phyloP scores from a whole-genome alignment of 2,888 invertebrate species.

The Baronia brevicornis region DNA sequence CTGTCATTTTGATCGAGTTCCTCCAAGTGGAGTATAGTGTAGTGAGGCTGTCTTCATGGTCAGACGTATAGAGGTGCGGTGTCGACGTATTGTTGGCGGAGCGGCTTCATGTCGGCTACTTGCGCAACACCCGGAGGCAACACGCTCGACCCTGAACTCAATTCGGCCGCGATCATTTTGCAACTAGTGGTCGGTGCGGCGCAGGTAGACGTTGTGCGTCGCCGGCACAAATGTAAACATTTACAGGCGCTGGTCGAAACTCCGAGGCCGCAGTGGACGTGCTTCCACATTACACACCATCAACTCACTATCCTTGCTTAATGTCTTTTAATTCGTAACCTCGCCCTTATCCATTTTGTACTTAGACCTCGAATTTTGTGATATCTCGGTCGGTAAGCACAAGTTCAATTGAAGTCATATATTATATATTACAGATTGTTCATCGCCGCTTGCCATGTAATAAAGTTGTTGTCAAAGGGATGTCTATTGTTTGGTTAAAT shows the following conservation, averaged over 20 bases:
- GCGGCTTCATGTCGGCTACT: constrained; percentile 30
- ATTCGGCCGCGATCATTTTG: constrained; percentile 69
- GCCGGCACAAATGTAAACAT: constrained; percentile 73
- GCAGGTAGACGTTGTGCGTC: constrained; percentile 36
- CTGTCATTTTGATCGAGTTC: constrained; percentile 1
- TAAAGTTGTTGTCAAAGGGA: too few species aligned
- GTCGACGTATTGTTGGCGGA: constrained; percentile 16
- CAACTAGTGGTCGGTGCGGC: constrained; percentile 58
- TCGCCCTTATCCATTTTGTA: constrained; percentile 13
- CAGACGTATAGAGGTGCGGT: constrained; percentile 6
- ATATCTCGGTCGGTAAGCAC: too few species aligned
- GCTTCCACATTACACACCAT: constrained; percentile 38
- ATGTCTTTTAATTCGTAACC: constrained; percentile 22
- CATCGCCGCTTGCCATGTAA: too few species aligned
- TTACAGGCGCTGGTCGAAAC: constrained; percentile 62
- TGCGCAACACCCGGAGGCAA: constrained; percentile 70
- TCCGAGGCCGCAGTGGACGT: constrained; percentile 64
- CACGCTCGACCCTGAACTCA: constrained; percentile 69
- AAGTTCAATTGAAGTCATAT: too few species aligned
- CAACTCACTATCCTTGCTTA: constrained; percentile 37
- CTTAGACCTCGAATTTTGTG: too few species aligned
- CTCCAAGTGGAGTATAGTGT: background rate
- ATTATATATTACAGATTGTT: too few species aligned
- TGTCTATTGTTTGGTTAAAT: too few species aligned
- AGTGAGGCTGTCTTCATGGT: constrained; percentile 7